phyloP scores from a whole-genome alignment of 2,888 invertebrate genomes.

The Aspidiotus destructor region DNA sequence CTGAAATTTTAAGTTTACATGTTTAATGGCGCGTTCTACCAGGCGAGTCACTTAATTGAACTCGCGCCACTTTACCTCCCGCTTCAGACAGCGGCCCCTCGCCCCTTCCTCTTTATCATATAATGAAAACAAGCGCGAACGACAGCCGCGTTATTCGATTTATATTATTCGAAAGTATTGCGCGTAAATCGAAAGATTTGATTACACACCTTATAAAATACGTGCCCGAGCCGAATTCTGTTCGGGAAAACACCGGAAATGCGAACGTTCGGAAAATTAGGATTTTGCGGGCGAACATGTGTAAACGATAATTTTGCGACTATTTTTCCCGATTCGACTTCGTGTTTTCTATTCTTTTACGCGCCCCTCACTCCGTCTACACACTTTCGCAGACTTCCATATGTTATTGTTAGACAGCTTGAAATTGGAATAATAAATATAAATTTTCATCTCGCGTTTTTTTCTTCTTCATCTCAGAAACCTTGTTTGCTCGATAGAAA shows the following conservation, averaged over 20 bases:
- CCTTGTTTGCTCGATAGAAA: no score
- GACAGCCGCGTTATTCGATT: constrained; percentile 14
- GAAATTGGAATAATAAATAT: no score
- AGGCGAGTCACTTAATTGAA: constrained; percentile 31
- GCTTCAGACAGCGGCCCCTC: neutral
- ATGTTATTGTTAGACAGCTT: no score
- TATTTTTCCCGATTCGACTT: neutral
- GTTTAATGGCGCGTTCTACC: constrained; percentile 31
- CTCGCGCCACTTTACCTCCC: neutral
- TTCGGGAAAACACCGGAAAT: constrained; percentile 16
- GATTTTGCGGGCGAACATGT: constrained; percentile 21
- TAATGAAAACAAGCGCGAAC: neutral
- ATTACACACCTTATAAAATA: constrained; percentile 29
- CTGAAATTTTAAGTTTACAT: constrained; percentile 32
- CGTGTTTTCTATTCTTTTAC: no score
- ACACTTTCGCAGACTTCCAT: no score
- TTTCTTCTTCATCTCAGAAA: no score
- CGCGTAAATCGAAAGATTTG: constrained; percentile 28
- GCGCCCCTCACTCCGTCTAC: no score
- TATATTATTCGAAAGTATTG: constrained; percentile 24
- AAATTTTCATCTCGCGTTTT: no score
- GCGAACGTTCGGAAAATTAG: constrained; percentile 9
- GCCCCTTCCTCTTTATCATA: constrained; percentile 11
- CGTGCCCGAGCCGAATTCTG: constrained; percentile 22
- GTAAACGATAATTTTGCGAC: constrained; percentile 18